Percentiles rank a stretch among this genome's conserved stretches.
phyloP scores from a whole-genome alignment of 2,797 vertebrate species.

The Acipenser transmontanus region DNA sequence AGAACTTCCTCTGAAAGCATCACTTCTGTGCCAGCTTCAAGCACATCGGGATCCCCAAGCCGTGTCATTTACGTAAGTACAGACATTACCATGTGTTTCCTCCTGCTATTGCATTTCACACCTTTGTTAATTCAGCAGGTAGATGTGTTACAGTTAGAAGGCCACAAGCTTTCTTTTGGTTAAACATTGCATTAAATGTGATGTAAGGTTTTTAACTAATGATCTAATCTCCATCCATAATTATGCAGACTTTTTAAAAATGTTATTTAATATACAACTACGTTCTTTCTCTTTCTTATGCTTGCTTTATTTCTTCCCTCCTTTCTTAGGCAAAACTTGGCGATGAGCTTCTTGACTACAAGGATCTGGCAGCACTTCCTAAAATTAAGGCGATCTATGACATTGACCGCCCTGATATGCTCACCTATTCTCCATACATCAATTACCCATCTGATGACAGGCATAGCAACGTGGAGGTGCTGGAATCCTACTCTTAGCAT shows the following conservation, averaged over 20 bases:
- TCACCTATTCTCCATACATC: slow-evolving; percentile 91
- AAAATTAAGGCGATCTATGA: slow-evolving; percentile 97
- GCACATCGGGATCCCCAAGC: slow-evolving; percentile 88
- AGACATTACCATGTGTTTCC: no score
- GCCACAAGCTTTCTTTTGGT: no score
- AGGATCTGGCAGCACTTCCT: slow-evolving; percentile 91
- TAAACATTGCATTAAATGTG: no score
- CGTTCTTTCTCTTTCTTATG: neutral
- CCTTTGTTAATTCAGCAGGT: no score
- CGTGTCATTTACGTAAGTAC: slow-evolving; percentile 88
- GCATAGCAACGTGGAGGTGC: slow-evolving; percentile 71
- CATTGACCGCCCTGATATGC: slow-evolving; percentile 96
- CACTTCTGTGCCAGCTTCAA: slow-evolving; percentile 88
- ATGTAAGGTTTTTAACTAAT: no score
- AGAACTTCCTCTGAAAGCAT: slow-evolving; percentile 93
- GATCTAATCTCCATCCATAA: no score
- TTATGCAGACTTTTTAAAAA: no score
- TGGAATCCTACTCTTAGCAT: no score
- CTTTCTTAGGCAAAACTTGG: slow-evolving; percentile 84
- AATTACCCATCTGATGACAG: slow-evolving; percentile 80
- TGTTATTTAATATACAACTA: no score
- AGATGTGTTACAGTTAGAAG: no score
- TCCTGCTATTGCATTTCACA: no score
- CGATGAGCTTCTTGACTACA: slow-evolving; percentile 93
- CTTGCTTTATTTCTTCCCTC: neutral